These are phyloP conservation scores for Sipha maydis DNA, from an alignment of 2,888 invertebrate genomes.

Conservation along the genomic window DNA sequence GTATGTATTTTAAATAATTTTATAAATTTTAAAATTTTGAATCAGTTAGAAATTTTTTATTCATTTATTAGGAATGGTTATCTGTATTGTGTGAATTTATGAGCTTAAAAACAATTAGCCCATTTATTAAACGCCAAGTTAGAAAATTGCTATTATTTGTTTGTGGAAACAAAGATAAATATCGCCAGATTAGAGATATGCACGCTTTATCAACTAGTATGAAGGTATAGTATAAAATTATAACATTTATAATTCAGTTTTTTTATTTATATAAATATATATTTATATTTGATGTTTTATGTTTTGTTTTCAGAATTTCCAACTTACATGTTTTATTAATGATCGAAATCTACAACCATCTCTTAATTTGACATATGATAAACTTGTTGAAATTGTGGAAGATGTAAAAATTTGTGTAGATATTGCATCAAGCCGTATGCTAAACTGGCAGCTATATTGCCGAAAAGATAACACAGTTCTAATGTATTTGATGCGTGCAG, in stretches of 20 bases:
- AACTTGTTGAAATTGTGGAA: slow-evolving; percentile 92
- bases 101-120: slow-evolving; percentile 74
- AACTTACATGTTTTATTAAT: slow-evolving; percentile 91
- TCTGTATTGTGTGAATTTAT: slow-evolving; percentile 90
- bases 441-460: slow-evolving; percentile 95
- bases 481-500: slow-evolving; percentile 76
- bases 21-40: not conserved
- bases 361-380: slow-evolving; percentile 74
- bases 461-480: slow-evolving; percentile 78
- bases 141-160: slow-evolving; percentile 90
- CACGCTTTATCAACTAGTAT: slow-evolving; percentile 92
- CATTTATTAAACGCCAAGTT: slow-evolving; percentile 87
- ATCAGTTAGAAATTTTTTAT: slow-evolving; percentile 1
- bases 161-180: slow-evolving; percentile 95
- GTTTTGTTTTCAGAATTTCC: slow-evolving; percentile 69
- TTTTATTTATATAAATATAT: slow-evolving; percentile 2
- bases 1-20: slow-evolving; percentile 60
- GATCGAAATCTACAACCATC: slow-evolving; percentile 74
- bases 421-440: slow-evolving; percentile 88
- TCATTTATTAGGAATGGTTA: slow-evolving; percentile 74
- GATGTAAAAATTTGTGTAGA: slow-evolving; percentile 94
- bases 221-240: slow-evolving; percentile 69
- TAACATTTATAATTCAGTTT: not conserved
- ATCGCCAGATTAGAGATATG: slow-evolving; percentile 91
- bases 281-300: slow-evolving; percentile 8